A percentile compares a stretch with the other conserved stretches of the same genome.
phyloP scores from a whole-genome alignment of 2,888 invertebrate genomes.

The Pseudeuparius sepicola region DNA sequence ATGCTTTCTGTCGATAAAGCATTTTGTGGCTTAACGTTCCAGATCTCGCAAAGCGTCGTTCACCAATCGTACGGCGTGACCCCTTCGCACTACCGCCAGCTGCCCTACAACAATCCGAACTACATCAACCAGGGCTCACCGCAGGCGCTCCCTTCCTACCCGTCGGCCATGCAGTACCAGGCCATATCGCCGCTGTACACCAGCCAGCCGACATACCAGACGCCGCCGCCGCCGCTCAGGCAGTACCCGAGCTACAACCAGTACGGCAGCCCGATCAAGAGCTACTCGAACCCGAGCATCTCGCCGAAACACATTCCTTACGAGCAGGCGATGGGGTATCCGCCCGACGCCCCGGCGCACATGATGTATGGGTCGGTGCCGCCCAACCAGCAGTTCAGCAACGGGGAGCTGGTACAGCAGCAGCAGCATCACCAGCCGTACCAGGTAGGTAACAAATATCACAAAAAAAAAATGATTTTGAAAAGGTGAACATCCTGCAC shows the following conservation, averaged over 20 bases:
- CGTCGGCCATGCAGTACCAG: conserved; percentile 35
- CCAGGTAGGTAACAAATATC: no score
- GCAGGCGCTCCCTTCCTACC: conserved; percentile 25
- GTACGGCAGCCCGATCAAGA: conserved; percentile 30
- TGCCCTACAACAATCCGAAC: conserved; percentile 4
- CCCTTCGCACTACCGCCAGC: conserved; percentile 1
- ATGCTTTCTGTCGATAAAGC: no score
- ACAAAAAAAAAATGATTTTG: no score
- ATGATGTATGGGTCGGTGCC: conserved; percentile 26
- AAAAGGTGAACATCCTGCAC: no score
- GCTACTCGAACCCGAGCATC: conserved; percentile 26
- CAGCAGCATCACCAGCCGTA: conserved; percentile 33
- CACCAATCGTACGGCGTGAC: conserved; percentile 37
- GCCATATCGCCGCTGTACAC: conserved; percentile 33
- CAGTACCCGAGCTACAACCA: conserved; percentile 31
- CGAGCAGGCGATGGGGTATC: conserved; percentile 23
- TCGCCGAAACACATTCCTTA: conserved; percentile 33
- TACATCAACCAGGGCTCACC: conserved; percentile 22
- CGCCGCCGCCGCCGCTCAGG: conserved; percentile 26
- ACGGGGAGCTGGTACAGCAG: conserved; percentile 35
- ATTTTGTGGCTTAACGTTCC: no score
- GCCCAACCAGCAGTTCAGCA: conserved; percentile 23
- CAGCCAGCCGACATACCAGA: conserved; percentile 28
- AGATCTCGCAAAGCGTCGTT: conserved; percentile 35
- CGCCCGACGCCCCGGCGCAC: conserved; percentile 26